Evolutionary conservation across 2,113 vertebrate genomes (phyloP), one percentile per base, ranked within the genome.

Genomic region (Cyphomyrus plagiostoma): DNA sequence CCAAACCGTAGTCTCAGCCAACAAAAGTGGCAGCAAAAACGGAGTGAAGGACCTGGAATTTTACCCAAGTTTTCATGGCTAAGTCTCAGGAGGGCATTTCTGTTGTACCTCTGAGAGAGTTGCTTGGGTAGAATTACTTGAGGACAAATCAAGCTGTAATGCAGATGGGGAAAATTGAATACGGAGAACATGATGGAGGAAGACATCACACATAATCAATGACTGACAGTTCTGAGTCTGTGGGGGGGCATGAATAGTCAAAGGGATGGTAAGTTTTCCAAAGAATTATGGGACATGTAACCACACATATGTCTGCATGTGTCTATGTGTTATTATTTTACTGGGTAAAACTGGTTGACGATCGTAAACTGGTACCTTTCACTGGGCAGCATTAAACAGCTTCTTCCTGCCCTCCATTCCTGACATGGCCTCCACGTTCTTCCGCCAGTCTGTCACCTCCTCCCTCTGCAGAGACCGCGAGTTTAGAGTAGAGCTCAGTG

Each of bases 361-460:
- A 42, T 45, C 15, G 11, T 9, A 7, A 82, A 42, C 39, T 46
- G 17, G 77, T 82, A 84, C 82, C 82, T 84, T 74, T 91, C 52
- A 91, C 30, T 91, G 87, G 45, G 70, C 46, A 35, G 91, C 88
- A 87, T 92, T 91, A 88, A 92, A 93, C 82, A 91, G 90, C 92
- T 93, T 93, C 91, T 92, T 93, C 35, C 93, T 92, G 87, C 92
- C 92, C 62, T 93, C 93, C 93, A 92, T 92, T 3, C 92, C 93
- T 21, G 93, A 92, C 91, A 92, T 92, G 62, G 93, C 93, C 88
- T 92, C 93, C 91, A 93, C 91, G 48, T 93, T 93, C 53, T 93
- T 93, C 89, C 92, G 92, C 93, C 93, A 93, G 58, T 93, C 93
- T 30, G 91, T 92, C 19, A 93, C 92, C 88, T 93, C 93, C 26